Base-by-base conservation (phyloP, 2,113 vertebrate genomes). In the Procavia capensis region DNA sequence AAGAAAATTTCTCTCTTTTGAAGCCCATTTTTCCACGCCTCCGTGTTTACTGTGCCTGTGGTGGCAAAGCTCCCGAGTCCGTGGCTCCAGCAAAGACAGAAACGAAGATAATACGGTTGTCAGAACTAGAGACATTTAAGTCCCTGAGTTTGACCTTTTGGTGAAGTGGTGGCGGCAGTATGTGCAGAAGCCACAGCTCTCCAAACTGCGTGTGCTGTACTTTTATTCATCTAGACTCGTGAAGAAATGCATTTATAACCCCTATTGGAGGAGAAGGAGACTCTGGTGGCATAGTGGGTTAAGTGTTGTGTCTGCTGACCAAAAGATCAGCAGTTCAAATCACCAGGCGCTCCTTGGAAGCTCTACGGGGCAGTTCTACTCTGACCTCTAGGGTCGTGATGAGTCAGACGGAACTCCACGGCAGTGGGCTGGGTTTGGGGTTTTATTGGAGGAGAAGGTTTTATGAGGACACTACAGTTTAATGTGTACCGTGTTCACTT, bases 1-100 rank as follows among this genome's bases (percentile, higher is more conserved):
- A 97, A 96, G 68, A 97, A 97, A 87, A 92, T 88, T 87, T 97
- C 57, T 81, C 86, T 78, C 94, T 97, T 95, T 90, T 84, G 50
- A 96, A 94, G 89, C 75, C 61, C 54, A 19, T 1, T 95, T 82
- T 88, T 39, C 91, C 91, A 93, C 84, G 45, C 25, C 75, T 95
- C 94, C 43, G 7, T 76, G 96, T 92, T 90, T 72, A 84, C 54
- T 75, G 29, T 79, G 45, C 39, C 63, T n/a, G n/a, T n/a, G n/a
- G 11, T 87, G 84, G 90, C 47, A 82, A 88, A 88, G 90, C 81
- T 47, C 78, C 90, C 50, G 14, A 95, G 66, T 93, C 81, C 39
- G 13, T 36, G 89, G 59, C 41, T 87, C 72, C 93, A 36, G 45
- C 41, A 85, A 19, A 50, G 47, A 50, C 5, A 50, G 47, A 50